These are phyloP conservation scores for Ibycter americanus DNA, from an alignment of 2,797 vertebrate genomes.

Conservation along the genomic window DNA sequence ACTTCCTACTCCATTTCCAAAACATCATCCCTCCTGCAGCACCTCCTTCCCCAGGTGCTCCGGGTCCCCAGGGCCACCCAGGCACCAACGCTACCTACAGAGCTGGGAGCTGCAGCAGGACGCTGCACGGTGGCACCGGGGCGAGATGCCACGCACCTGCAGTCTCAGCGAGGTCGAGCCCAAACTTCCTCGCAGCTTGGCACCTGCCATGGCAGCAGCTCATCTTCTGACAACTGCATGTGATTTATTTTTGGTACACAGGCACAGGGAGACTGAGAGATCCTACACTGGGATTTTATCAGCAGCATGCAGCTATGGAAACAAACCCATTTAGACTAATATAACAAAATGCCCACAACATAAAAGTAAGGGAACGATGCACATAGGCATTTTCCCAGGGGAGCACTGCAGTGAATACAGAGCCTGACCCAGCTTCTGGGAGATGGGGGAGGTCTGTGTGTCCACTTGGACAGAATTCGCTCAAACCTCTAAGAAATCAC, in stretches of 20 bases:
- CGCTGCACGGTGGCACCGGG: accelerated
- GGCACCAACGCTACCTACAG: background rate
- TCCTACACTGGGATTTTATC: slow-evolving; percentile 26
- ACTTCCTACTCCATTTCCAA: background rate
- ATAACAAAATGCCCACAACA: slow-evolving; percentile 15
- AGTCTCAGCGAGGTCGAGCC: background rate
- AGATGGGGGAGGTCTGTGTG: background rate
- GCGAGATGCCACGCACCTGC: background rate
- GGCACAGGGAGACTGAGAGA: background rate
- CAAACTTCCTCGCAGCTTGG: background rate
- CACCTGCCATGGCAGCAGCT: background rate
- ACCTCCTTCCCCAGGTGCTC: background rate
- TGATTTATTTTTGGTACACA: slow-evolving; percentile 16
- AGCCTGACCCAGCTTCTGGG: background rate
- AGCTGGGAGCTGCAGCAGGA: background rate
- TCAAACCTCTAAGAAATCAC: background rate
- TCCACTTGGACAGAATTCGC: background rate
- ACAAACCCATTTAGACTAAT: slow-evolving; percentile 38
- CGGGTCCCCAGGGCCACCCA: background rate
- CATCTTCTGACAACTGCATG: background rate
- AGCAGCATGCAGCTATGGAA: slow-evolving; percentile 35
- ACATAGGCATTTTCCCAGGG: background rate
- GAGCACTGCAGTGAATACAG: background rate
- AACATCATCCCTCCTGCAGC: background rate
- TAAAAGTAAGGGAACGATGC: background rate